A percentile compares a stretch with the other conserved stretches of the same genome.
Evolutionary conservation across 2,888 invertebrate species (phyloP).

Genomic region (Chrysomela aeneicollis): DNA sequence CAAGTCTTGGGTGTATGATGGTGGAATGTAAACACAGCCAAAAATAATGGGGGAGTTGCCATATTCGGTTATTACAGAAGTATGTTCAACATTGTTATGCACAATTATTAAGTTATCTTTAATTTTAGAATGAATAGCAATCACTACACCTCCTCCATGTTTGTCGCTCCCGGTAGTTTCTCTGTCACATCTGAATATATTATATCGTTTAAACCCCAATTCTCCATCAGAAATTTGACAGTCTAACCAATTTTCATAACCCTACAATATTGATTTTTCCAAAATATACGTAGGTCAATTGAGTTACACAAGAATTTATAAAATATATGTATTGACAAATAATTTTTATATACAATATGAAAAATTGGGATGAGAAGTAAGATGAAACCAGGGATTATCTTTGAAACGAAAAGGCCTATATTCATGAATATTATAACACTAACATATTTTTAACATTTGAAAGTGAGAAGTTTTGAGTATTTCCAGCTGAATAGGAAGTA

Average conservation of each 20-base stretch:
- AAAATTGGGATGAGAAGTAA: too few species aligned
- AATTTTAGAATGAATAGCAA: neutral
- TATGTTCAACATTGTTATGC: slow-evolving; percentile 8
- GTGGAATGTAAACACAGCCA: slow-evolving; percentile 16
- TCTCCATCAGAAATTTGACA: neutral
- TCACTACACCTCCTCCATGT: slow-evolving; percentile 10
- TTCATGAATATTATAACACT: too few species aligned
- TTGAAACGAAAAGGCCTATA: too few species aligned
- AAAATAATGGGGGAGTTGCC: slow-evolving; percentile 10
- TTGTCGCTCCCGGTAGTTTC: slow-evolving; percentile 12
- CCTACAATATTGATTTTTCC: too few species aligned
- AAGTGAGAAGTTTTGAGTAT: too few species aligned
- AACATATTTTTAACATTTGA: too few species aligned
- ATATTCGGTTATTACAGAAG: slow-evolving; percentile 8
- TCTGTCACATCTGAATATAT: slow-evolving; percentile 16
- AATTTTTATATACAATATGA: too few species aligned
- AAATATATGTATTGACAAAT: too few species aligned
- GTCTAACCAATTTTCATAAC: slow-evolving; percentile 4
- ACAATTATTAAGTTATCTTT: slow-evolving; percentile 6
- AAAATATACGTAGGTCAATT: too few species aligned
- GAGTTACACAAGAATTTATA: too few species aligned
- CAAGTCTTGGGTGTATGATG: slow-evolving; percentile 7
- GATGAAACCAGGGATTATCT: too few species aligned
- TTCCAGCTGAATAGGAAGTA: too few species aligned
- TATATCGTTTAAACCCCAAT: slow-evolving; percentile 1